A percentile compares a stretch with the other conserved stretches of the same genome.
Evolutionary conservation across 2,113 vertebrate genomes (phyloP).

Genomic region (Pampusana beccarii): DNA sequence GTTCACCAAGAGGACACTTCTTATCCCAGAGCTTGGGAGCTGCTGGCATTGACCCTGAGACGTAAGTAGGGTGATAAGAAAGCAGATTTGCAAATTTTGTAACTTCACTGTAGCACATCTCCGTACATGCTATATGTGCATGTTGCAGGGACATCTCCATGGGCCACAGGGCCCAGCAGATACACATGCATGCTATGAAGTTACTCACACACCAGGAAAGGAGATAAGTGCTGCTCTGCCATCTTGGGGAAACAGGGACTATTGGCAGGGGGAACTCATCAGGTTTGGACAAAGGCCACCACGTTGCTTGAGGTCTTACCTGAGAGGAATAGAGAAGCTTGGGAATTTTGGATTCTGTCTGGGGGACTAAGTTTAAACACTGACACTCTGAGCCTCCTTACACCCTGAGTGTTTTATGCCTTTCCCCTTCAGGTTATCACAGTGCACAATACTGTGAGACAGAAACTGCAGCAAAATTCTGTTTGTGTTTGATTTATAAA

Average conservation of each 20-base stretch:
- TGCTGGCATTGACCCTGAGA: not conserved
- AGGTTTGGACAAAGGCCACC: not conserved
- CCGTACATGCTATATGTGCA: rapidly evolving
- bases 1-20: not conserved
- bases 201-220: not conserved
- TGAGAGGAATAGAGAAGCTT: not conserved
- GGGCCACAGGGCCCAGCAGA: not conserved
- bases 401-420: not conserved
- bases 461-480: not conserved
- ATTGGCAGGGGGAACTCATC: not conserved
- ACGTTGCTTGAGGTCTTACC: rapidly evolving
- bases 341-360: not conserved
- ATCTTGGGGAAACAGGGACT: not conserved
- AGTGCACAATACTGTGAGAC: not conserved
- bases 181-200: rapidly evolving
- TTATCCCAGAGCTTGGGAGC: not conserved
- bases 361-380: not conserved
- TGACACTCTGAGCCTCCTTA: not conserved
- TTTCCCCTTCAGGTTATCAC: not conserved
- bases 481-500: not conserved
- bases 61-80: not conserved
- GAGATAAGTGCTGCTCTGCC: not conserved
- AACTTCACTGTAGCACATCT: not conserved
- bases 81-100: not conserved
- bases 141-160: not conserved